These are phyloP conservation scores for Agrotis puta DNA, from an alignment of 2,888 invertebrate genomes.

Conservation along the genomic window DNA sequence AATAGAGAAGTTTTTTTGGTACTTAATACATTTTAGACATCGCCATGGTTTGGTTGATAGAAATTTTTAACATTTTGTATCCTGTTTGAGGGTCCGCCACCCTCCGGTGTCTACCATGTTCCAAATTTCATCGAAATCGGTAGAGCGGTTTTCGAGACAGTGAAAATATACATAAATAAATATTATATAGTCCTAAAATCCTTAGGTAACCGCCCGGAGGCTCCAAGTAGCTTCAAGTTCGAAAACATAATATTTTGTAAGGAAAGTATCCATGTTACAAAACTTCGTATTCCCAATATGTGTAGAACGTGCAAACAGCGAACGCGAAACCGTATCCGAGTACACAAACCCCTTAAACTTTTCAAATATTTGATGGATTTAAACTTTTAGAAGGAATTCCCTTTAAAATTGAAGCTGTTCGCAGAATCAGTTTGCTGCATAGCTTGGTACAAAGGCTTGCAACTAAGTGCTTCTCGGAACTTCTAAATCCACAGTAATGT, in stretches of 20 bases:
- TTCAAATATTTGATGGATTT: slow-evolving; percentile 33
- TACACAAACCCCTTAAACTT: slow-evolving; percentile 29
- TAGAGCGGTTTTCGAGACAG: no score
- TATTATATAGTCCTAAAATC: background rate
- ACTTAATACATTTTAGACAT: no score
- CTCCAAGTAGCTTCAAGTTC: background rate
- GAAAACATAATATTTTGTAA: slow-evolving; percentile 2
- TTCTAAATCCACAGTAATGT: slow-evolving; percentile 18
- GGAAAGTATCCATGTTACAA: background rate
- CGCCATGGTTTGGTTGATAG: no score
- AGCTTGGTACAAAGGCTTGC: background rate
- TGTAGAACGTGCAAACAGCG: slow-evolving; percentile 21
- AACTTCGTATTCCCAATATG: slow-evolving; percentile 19
- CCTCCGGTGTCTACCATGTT: no score
- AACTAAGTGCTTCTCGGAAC: slow-evolving; percentile 19
- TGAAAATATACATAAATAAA: no score
- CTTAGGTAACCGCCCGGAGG: background rate
- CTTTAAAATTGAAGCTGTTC: slow-evolving; percentile 16
- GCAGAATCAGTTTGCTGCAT: background rate
- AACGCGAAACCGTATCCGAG: slow-evolving; percentile 11
- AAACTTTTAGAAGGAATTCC: slow-evolving; percentile 17
- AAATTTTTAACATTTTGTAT: no score
- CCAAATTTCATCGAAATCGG: no score
- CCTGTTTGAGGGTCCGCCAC: no score
- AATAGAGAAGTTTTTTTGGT: no score